phyloP scores from a whole-genome alignment of 2,113 vertebrate genomes.

The Callionymus lyra region DNA sequence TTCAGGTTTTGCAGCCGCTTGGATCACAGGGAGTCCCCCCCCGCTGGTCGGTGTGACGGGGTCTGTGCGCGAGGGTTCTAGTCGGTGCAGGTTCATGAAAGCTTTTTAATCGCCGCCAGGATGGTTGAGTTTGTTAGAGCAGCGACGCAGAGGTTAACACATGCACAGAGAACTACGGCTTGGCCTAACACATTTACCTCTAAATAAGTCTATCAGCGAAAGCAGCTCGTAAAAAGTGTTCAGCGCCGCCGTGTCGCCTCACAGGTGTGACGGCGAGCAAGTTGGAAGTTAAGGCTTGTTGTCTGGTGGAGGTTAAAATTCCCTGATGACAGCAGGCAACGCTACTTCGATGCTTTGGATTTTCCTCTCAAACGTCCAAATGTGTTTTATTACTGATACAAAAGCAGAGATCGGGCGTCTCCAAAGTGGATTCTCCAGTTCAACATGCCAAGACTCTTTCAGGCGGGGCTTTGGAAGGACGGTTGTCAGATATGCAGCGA shows the following conservation, averaged over 20 bases:
- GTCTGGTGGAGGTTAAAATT: slow-evolving; percentile 50
- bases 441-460: slow-evolving; percentile 19
- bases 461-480: slow-evolving; percentile 47
- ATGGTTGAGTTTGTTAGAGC: no score
- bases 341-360: slow-evolving; percentile 52
- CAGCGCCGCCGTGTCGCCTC: no score
- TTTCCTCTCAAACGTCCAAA: not conserved
- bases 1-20: slow-evolving; percentile 29
- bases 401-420: slow-evolving; percentile 9
- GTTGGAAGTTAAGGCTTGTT: slow-evolving; percentile 64
- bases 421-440: slow-evolving; percentile 34
- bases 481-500: slow-evolving; percentile 42
- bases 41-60: no score
- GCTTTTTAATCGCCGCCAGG: no score
- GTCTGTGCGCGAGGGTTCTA: slow-evolving; percentile 41
- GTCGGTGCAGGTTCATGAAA: slow-evolving; percentile 1
- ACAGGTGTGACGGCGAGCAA: slow-evolving; percentile 17
- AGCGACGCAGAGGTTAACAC: slow-evolving; percentile 36
- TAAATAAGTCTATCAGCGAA: slow-evolving; percentile 36
- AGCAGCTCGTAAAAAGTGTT: slow-evolving; percentile 39
- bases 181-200: slow-evolving; percentile 24
- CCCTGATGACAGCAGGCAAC: slow-evolving; percentile 57
- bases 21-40: slow-evolving; percentile 18
- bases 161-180: slow-evolving; percentile 46
- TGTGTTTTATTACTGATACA: not conserved